Conservation (phyloP, 2,888 invertebrate species). For the Harmothoe impar region DNA sequence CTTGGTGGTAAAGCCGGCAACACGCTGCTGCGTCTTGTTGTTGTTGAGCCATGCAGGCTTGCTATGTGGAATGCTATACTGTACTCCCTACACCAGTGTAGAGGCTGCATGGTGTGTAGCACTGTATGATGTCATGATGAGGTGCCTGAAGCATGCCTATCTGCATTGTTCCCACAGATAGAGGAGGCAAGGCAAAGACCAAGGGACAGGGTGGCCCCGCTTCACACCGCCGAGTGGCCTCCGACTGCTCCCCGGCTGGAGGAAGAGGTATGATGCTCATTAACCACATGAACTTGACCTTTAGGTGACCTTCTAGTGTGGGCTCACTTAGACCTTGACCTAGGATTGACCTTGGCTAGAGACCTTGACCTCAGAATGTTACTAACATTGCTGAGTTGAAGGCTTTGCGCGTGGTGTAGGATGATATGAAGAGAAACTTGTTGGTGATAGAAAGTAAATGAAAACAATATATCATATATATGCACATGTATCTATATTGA, state of each 20-base stretch:
- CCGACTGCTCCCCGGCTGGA: constrained; percentile 44
- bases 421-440: too few species aligned
- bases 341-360: constrained; percentile 16
- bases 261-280: constrained; percentile 59
- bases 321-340: not conserved
- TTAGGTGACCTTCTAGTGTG: constrained; percentile 47
- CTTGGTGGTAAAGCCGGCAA: too few species aligned
- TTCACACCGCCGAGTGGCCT: constrained; percentile 29
- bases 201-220: not conserved
- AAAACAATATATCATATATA: too few species aligned
- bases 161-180: constrained; percentile 45
- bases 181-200: not conserved
- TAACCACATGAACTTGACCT: constrained; percentile 60
- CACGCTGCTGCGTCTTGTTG: too few species aligned
- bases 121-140: not conserved
- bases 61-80: too few species aligned
- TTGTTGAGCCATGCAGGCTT: too few species aligned
- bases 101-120: too few species aligned
- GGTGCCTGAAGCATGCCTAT: constrained; percentile 49
- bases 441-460: too few species aligned
- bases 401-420: not conserved
- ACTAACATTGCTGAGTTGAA: not conserved
- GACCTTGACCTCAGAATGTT: constrained; percentile 26
- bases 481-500: too few species aligned
- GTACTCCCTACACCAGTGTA: too few species aligned